Base-by-base conservation (phyloP, 2,888 invertebrate species). In the Thereva unica region DNA sequence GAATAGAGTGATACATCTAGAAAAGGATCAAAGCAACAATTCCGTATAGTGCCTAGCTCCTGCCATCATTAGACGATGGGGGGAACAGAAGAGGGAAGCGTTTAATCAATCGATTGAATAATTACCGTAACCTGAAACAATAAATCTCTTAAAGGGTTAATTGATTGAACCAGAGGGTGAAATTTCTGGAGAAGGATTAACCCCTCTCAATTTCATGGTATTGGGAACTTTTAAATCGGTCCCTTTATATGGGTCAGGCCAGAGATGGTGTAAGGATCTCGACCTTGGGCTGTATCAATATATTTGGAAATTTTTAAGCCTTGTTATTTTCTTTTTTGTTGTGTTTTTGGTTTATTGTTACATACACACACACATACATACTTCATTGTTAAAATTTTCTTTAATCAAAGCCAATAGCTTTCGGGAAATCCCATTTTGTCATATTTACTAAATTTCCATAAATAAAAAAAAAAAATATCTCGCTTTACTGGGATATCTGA, bases 61-160 rank as follows among this genome's bases (percentile, higher is more conserved):
- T 63, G n/a, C 63, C 8, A 8, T 23, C n/a, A n/a, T 35, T 23
- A 23, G 23, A 23, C 23, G 23, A 23, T 23, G 23, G 23, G 23
- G 23, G 23, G 23, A 23, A 23, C 23, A 23, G 23, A 12, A 40
- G 63, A 9, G 49, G 49, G 52, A 63, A 63, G 38, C 63, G 63
- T 63, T 63, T 50, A 63, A 63, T 63, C 50, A 41, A 63, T 35
- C 63, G 63, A 63, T 63, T 63, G 63, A 63, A 50, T 63, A 63
- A 63, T 63, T 63, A 63, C 63, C 63, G 41, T 63, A 63, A 63
- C 63, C 52, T 63, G 52, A 63, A 49, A 50, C 52, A 63, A 63
- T 63, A 63, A 63, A 63, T 63, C 63, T 63, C 41, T 10, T 23
- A 52, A 63, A 63, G 63, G 63, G 63, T 63, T 63, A 63, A 63